Percentiles rank a stretch among this genome's conserved stretches.
Conservation (phyloP, 1,140 invertebrate species). For the Trachelipus rathkii region DNA sequence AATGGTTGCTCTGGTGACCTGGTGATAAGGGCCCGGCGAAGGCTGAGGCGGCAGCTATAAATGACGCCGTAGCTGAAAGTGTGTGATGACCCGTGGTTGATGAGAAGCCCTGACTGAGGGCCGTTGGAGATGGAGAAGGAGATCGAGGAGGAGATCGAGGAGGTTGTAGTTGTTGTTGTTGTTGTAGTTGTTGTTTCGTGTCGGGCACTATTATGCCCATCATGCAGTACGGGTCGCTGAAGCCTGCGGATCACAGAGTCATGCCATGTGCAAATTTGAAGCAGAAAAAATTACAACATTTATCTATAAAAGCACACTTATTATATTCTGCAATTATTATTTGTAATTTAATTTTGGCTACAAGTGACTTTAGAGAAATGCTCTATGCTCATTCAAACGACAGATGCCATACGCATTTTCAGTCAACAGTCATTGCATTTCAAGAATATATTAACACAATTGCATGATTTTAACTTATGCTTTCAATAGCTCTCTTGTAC, state of each 20-base stretch:
- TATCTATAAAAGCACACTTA: too few species aligned
- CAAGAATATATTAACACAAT: too few species aligned
- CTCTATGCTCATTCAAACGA: too few species aligned
- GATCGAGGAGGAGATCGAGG: neutral
- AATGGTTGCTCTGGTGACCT: neutral
- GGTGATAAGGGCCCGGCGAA: neutral
- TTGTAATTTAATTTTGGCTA: too few species aligned
- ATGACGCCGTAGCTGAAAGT: neutral
- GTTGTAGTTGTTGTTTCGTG: neutral
- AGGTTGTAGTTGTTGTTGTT: too few species aligned
- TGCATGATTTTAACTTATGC: too few species aligned
- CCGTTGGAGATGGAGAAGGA: neutral
- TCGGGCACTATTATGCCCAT: constrained; percentile 64
- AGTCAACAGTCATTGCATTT: too few species aligned
- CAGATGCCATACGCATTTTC: too few species aligned
- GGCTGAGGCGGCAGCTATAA: neutral
- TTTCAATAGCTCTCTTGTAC: neutral
- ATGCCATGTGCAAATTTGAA: neutral
- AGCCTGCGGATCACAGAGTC: constrained; percentile 60
- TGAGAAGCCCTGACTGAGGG: neutral
- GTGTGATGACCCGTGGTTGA: neutral
- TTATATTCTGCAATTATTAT: too few species aligned
- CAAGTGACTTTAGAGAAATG: too few species aligned
- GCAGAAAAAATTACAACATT: neutral
- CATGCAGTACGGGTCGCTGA: constrained; percentile 96